Conservation (phyloP, 2,888 invertebrate genomes). For the Calliphora vomitoria region DNA sequence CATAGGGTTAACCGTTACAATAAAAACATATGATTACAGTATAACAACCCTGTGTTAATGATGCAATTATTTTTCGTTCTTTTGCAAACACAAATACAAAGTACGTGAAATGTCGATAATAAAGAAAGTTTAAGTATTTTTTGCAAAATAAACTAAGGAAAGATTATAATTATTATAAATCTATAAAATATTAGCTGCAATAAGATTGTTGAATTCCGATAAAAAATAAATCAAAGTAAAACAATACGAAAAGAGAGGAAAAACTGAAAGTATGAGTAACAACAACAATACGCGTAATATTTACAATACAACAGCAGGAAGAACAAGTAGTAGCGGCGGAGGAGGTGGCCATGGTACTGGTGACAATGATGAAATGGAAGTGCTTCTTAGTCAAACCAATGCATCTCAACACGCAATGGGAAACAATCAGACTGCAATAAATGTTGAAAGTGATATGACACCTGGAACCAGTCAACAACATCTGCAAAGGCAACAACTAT, state of each 20-base stretch:
- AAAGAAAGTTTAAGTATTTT: slow-evolving; percentile 26
- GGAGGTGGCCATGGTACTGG: neutral
- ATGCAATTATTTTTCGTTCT: slow-evolving; percentile 5
- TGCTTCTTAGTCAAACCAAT: slow-evolving; percentile 45
- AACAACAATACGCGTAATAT: slow-evolving; percentile 65
- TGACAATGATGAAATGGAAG: slow-evolving; percentile 59
- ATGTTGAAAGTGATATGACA: slow-evolving; percentile 73
- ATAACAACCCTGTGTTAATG: slow-evolving; percentile 47
- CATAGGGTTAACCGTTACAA: too few species aligned
- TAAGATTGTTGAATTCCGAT: neutral
- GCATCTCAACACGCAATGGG: slow-evolving; percentile 15
- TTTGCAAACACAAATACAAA: slow-evolving; percentile 51
- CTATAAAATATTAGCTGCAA: neutral
- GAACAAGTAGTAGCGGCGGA: neutral
- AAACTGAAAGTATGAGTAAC: slow-evolving; percentile 66
- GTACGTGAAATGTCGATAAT: slow-evolving; percentile 61
- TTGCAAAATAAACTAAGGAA: neutral
- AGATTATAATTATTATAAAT: neutral
- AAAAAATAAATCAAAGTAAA: neutral
- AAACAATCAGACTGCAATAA: slow-evolving; percentile 69
- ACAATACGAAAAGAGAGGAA: neutral
- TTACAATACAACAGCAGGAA: slow-evolving; percentile 45
- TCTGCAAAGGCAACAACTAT: slow-evolving; percentile 47
- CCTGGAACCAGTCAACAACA: slow-evolving; percentile 75
- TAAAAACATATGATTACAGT: slow-evolving; percentile 5